These are phyloP conservation scores for Sclerurus mexicanus DNA, from an alignment of 2,113 vertebrate genomes.

Conservation along the genomic window DNA sequence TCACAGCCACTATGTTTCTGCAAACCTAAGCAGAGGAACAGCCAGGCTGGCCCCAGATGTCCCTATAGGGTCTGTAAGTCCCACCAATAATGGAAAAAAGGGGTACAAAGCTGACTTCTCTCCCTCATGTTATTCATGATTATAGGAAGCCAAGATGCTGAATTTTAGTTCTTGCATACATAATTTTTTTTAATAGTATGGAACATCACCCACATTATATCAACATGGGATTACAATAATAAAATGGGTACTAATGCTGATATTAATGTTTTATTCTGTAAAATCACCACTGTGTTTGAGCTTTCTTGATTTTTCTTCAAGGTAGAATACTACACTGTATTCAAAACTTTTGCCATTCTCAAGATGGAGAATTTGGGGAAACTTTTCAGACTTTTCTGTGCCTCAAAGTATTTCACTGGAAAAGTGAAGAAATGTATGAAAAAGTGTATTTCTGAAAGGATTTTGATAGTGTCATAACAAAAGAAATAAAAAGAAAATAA, in stretches of 20 bases:
- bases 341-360: background rate
- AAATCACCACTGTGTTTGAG: background rate
- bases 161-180: background rate
- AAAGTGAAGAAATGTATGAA: background rate
- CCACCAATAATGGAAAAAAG: background rate
- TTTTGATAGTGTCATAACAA: conserved; percentile 24
- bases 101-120: background rate
- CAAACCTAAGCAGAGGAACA: background rate
- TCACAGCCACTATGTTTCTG: background rate
- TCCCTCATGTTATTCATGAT: background rate
- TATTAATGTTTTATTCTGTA: background rate
- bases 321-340: background rate
- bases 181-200: background rate
- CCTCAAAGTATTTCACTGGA: background rate
- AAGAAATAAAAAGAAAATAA: conserved; percentile 47
- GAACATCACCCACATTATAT: background rate
- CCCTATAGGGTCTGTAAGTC: background rate
- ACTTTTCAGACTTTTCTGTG: background rate
- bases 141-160: background rate
- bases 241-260: background rate
- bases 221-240: background rate
- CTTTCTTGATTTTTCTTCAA: background rate
- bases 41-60: too few relatives aligned
- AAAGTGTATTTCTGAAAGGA: background rate
- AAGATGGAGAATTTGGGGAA: background rate